Percentiles rank a stretch among this genome's conserved stretches.
These are phyloP conservation scores for Dromiciops gliroides DNA, from an alignment of 2,113 vertebrate species.

Conservation along the genomic window DNA sequence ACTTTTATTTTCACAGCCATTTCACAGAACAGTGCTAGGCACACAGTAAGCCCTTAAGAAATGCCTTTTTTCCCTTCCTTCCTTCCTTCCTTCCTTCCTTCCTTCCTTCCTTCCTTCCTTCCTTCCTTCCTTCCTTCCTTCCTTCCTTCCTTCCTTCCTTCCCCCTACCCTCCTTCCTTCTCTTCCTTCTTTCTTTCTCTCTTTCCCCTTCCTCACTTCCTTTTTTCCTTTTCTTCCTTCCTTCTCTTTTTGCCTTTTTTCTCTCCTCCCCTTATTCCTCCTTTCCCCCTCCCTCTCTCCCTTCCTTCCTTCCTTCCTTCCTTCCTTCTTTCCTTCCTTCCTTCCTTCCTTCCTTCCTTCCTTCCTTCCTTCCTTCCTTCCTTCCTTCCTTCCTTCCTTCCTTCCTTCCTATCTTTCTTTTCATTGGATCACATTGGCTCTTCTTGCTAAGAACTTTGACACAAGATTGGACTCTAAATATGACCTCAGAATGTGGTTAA, in stretches of 20 bases:
- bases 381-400: too few relatives aligned
- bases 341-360: neutral
- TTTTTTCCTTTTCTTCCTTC: neutral
- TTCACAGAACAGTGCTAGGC: neutral
- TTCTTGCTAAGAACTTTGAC: neutral
- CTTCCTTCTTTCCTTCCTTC: neutral
- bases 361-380: neutral
- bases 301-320: neutral
- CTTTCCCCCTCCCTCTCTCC: too few relatives aligned
- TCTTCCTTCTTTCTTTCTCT: too few relatives aligned
- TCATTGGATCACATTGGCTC: neutral
- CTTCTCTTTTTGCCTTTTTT: neutral
- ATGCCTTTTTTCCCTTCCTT: neutral
- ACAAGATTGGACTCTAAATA: slow-evolving; percentile 19
- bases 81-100: too few relatives aligned
- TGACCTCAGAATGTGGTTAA: slow-evolving; percentile 56
- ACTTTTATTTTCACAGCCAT: neutral
- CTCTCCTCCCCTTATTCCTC: too few relatives aligned
- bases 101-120: too few relatives aligned
- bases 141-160: too few relatives aligned
- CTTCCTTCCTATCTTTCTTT: too few relatives aligned
- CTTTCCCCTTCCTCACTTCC: too few relatives aligned
- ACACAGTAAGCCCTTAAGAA: neutral
- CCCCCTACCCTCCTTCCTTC: too few relatives aligned
- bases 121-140: too few relatives aligned